phyloP scores from a whole-genome alignment of 2,888 invertebrate species.

The Globia sparganii region DNA sequence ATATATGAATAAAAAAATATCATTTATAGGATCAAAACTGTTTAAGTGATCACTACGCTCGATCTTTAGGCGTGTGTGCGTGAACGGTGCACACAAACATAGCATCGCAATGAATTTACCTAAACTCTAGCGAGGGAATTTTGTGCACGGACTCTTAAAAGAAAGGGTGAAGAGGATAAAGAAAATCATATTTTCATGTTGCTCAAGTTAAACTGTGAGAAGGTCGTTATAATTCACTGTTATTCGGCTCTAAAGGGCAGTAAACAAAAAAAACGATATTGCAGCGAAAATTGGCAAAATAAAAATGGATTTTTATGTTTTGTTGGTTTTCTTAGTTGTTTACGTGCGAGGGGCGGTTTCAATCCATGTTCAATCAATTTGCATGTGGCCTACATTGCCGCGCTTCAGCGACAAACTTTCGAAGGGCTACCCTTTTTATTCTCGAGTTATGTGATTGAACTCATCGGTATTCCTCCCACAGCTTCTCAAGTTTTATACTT shows the following conservation, averaged over 20 bases:
- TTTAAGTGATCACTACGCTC: too few relatives aligned
- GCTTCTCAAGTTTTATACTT: constrained; percentile 77
- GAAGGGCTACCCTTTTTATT: constrained; percentile 76
- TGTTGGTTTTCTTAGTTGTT: constrained; percentile 45
- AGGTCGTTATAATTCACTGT: constrained; percentile 52
- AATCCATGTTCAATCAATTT: constrained; percentile 76
- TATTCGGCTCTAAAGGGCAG: constrained; percentile 53
- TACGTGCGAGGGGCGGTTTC: constrained; percentile 64
- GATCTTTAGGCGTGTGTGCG: too few relatives aligned
- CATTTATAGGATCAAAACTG: too few relatives aligned
- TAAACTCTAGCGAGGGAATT: too few relatives aligned
- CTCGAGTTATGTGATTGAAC: constrained; percentile 79
- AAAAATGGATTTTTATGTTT: constrained; percentile 46
- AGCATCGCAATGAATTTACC: too few relatives aligned
- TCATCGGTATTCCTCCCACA: constrained; percentile 77
- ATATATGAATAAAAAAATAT: too few relatives aligned
- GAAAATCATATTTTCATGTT: constrained; percentile 42
- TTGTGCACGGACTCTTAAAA: too few relatives aligned
- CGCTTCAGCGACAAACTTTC: constrained; percentile 71
- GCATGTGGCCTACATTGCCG: constrained; percentile 75
- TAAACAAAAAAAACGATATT: constrained; percentile 57
- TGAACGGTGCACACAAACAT: too few relatives aligned
- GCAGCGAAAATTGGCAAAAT: constrained; percentile 47
- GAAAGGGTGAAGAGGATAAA: constrained; percentile 40
- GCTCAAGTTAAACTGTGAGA: constrained; percentile 37